Percentiles rank a stretch among this genome's conserved stretches.
These are phyloP conservation scores for Epistrophe grossulariae DNA, from an alignment of 2,888 invertebrate genomes.

Conservation along the genomic window DNA sequence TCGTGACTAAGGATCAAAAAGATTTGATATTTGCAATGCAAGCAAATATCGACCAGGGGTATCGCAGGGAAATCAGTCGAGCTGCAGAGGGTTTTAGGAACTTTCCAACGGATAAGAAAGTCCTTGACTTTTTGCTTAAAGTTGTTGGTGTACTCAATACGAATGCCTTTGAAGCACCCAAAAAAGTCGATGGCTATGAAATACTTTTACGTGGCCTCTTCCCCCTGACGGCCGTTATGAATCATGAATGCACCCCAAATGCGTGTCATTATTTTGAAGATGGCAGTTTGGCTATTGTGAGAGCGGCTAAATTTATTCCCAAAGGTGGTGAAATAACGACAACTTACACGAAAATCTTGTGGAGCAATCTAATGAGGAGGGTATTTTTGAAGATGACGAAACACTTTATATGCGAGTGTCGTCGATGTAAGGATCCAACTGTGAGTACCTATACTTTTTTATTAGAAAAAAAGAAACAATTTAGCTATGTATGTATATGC, in stretches of 20 bases:
- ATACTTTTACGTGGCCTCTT: constrained; percentile 87
- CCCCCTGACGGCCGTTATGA: constrained; percentile 88
- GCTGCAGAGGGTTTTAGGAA: constrained; percentile 82
- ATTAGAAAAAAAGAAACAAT: background rate
- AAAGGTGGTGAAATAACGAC: constrained; percentile 89
- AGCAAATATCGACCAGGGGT: constrained; percentile 81
- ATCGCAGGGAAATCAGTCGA: constrained; percentile 82
- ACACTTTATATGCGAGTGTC: constrained; percentile 88
- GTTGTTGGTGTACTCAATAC: constrained; percentile 83
- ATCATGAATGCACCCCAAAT: constrained; percentile 90
- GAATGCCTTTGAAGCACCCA: constrained; percentile 83
- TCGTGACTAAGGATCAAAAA: constrained; percentile 80
- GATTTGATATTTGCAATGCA: constrained; percentile 82
- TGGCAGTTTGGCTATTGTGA: constrained; percentile 86
- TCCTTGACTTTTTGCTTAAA: constrained; percentile 81
- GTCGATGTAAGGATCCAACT: constrained; percentile 89
- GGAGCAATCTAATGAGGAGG: constrained; percentile 88
- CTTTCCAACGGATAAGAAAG: constrained; percentile 81
- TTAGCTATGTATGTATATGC: no score
- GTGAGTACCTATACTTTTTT: constrained; percentile 85
- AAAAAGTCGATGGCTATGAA: constrained; percentile 80
- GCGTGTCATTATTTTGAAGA: constrained; percentile 88
- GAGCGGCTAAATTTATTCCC: constrained; percentile 86
- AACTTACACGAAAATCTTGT: constrained; percentile 89
- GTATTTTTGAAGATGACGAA: constrained; percentile 87